Base-by-base conservation (phyloP, 2,888 invertebrate genomes). In the Junonia oenone region DNA sequence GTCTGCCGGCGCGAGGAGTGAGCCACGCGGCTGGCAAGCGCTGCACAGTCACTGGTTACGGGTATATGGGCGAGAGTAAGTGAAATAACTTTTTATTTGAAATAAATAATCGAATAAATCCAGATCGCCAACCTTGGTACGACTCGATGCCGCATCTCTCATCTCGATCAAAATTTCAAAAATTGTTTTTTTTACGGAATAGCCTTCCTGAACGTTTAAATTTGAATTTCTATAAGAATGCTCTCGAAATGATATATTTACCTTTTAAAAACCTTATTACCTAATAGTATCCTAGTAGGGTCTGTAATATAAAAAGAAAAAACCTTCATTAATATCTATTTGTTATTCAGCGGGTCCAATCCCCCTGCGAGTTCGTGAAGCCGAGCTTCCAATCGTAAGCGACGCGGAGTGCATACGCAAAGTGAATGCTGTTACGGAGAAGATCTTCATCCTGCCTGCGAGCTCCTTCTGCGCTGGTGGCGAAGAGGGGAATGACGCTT, bases 391-490 rank as follows among this genome's bases (percentile, higher is more conserved):
- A 0, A 96, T 98, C 59, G 97, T 98, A 50, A 97, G 96, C 71
- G 97, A 98, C 77, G 94, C 96, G 13, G 97, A 97, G 81, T 98
- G 98, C 76, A 95, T 97, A 63, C 92, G 97, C 43, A 97, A 98
- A 82, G 97, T 98, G 27, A 98, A 98, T 76, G 96, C 97, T 0
- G 98, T 98, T 51, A 98, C 98, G 0, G 97, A 98, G 85, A 98
- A 98, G 86, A 96, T 97, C 69, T 98, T 98, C 85, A 97, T 97
- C 63, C 83, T 98, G 65, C 98, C 98, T 5, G 97, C 97, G 1
- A 96, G 96, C 73, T 97, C 97, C 76, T 98, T 98, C 90, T 98
- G 98, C 81, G 98, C 97, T 0, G 98, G 98, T 2, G 98, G 97
- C 0, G 97, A 97, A 80, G 94, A 95, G 71, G 97, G 97, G 49